A percentile compares a stretch with the other conserved stretches of the same genome.
These are phyloP conservation scores for Brenthis daphne DNA, from an alignment of 2,888 invertebrate species.

Conservation along the genomic window DNA sequence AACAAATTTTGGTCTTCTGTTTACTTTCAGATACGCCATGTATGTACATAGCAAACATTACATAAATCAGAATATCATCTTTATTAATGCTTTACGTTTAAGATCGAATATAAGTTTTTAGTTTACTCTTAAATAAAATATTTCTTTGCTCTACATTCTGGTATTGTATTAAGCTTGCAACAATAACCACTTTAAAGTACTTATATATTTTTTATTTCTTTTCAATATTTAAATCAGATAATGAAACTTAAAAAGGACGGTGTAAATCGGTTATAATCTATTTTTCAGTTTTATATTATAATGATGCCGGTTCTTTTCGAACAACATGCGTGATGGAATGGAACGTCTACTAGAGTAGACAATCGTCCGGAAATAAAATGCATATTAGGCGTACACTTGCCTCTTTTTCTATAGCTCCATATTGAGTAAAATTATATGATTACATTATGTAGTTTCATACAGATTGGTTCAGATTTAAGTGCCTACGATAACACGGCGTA, in stretches of 20 bases:
- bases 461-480: too few relatives aligned
- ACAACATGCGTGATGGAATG: slow-evolving; percentile 31
- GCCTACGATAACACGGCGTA: too few relatives aligned
- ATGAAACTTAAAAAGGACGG: not conserved
- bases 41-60: not conserved
- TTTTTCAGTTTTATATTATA: slow-evolving; percentile 1
- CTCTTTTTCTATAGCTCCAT: not conserved
- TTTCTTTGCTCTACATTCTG: slow-evolving; percentile 10
- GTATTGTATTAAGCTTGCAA: slow-evolving; percentile 4
- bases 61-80: not conserved
- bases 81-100: too few relatives aligned
- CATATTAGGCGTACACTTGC: slow-evolving; percentile 16
- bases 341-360: slow-evolving; percentile 24
- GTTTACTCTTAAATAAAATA: not conserved
- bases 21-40: too few relatives aligned
- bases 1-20: too few relatives aligned
- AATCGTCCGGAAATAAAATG: slow-evolving; percentile 37
- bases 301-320: slow-evolving; percentile 11
- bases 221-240: not conserved
- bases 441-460: too few relatives aligned
- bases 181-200: slow-evolving; percentile 4
- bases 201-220: not conserved
- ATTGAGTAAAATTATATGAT: too few relatives aligned
- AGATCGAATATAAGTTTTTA: too few relatives aligned
- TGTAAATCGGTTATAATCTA: not conserved